Base-by-base conservation (phyloP, 2,113 vertebrate species). In the Pangasianodon hypophthalmus region DNA sequence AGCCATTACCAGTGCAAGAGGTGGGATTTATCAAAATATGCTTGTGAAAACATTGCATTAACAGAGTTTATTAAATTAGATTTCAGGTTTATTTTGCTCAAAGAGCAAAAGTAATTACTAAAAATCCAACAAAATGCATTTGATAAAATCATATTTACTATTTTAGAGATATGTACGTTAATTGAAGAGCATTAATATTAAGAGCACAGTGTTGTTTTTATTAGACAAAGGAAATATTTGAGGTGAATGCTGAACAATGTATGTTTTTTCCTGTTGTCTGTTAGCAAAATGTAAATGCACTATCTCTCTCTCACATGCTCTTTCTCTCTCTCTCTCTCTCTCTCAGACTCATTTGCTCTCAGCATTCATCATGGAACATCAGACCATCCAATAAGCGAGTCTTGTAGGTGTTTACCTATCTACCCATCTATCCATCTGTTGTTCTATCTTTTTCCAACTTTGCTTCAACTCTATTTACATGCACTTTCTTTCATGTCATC, bases 331-430 rank as follows among this genome's bases (percentile, higher is more conserved):
- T 87, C 85, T 77, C 81, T 80, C 80, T 32, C 69, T 88, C 88
- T 83, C 84, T 89, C 91, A 90, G 88, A 91, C 44, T 88, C 91
- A 88, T 87, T 91, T 91, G 88, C 91, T 87, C 84, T 82, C 88
- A 90, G 87, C 90, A 91, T 91, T 87, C 87, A 91, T 90, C 91
- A 90, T 90, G 90, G 91, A 92, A 91, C 84, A 91, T 87, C 90
- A 91, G 87, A 91, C 80, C 88, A 89, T 91, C 85, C 89, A 88
- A 90, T 90, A 84, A 92, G 83, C 87, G 87, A 91, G 81, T 88
- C 89, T 87, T 91, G 79, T 90, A 80, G 85, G 73, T 90, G 83
- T 92, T 37, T 86, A 16, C 90, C 26, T 86, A 21, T 90, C 18
- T 89, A 46, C 73, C 60, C 87, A 64, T 88, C 52, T 77, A 71